Evolutionary conservation across 1,140 invertebrate genomes (phyloP).

Genomic region (Rhizoglyphus robini): DNA sequence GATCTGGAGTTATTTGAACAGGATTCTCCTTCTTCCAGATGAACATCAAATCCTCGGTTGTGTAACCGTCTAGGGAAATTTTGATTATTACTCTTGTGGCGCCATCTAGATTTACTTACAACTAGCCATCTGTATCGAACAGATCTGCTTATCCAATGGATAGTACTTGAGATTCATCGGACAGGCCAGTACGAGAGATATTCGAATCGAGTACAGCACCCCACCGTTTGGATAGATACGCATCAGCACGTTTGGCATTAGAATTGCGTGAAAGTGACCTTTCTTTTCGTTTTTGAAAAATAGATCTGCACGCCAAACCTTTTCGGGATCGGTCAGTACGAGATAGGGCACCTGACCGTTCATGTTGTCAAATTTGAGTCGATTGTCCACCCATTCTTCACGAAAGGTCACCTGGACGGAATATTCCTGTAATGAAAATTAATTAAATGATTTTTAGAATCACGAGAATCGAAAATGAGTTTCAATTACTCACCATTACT

Average conservation of each 20-base stretch:
- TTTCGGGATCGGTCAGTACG: conserved; percentile 74
- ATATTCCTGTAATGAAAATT: conserved; percentile 29
- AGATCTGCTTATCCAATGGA: conserved; percentile 80
- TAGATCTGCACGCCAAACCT: conserved; percentile 92
- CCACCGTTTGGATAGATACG: conserved; percentile 85
- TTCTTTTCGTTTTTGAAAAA: conserved; percentile 96
- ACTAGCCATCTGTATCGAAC: conserved; percentile 81
- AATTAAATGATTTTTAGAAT: background rate
- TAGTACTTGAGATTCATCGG: conserved; percentile 93
- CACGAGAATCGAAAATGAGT: too few relatives aligned
- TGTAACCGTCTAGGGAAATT: conserved; percentile 64
- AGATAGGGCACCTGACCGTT: conserved; percentile 49
- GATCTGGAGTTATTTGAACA: conserved; percentile 72
- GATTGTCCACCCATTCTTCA: conserved; percentile 37
- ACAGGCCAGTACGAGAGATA: conserved; percentile 80
- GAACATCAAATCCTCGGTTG: conserved; percentile 82
- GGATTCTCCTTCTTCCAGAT: conserved; percentile 85
- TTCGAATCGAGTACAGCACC: conserved; percentile 84
- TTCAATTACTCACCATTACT: conserved; percentile 38
- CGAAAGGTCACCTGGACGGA: conserved; percentile 39
- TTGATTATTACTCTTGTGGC: background rate
- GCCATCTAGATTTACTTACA: conserved; percentile 49
- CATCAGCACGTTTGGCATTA: conserved; percentile 93
- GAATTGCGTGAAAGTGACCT: conserved; percentile 91
- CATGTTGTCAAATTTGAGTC: conserved; percentile 32